Conservation (phyloP, 2,888 invertebrate genomes). For the Eueremaeus valkanovi region DNA sequence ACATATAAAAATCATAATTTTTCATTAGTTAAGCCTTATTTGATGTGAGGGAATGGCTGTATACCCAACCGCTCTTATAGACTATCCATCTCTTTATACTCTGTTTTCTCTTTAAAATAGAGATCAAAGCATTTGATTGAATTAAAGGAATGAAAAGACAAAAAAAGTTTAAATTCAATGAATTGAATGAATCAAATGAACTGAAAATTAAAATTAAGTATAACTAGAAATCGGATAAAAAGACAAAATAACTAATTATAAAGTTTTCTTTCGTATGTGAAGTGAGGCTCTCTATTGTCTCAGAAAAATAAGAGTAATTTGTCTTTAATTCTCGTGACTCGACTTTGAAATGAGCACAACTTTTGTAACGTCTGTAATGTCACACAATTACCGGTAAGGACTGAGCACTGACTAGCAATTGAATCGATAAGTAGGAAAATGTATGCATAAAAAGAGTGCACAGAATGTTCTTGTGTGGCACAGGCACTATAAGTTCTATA, state of each 20-base stretch:
- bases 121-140: too few species aligned
- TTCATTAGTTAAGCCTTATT: too few species aligned
- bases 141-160: too few species aligned
- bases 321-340: not conserved
- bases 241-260: not conserved
- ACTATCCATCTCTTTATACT: too few species aligned
- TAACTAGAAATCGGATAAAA: not conserved
- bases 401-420: not conserved
- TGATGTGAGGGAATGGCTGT: too few species aligned
- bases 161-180: not conserved
- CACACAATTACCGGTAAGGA: not conserved
- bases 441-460: not conserved
- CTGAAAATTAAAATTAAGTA: not conserved
- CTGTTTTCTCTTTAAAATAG: too few species aligned
- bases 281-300: too few species aligned
- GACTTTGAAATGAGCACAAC: not conserved
- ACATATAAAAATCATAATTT: too few species aligned
- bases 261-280: not conserved
- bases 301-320: not conserved
- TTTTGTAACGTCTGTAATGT: not conserved
- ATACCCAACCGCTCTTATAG: too few species aligned
- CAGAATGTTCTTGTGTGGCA: not conserved
- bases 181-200: not conserved
- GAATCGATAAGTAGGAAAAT: not conserved
- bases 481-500: not conserved